Evolutionary conservation across 2,113 vertebrate genomes (phyloP).

Genomic region (Numenius arquata): DNA sequence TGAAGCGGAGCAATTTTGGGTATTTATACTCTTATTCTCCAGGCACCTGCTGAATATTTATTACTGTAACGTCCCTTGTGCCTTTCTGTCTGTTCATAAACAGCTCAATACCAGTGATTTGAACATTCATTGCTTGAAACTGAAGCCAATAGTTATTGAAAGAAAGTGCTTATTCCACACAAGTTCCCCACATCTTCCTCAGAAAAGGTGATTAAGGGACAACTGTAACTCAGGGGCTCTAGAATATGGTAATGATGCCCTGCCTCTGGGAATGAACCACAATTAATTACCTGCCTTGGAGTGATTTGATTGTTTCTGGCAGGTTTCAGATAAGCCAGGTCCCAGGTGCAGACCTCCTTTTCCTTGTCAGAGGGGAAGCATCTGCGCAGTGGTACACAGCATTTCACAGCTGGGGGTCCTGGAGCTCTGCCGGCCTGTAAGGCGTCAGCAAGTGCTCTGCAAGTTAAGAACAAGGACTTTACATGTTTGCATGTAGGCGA

Average conservation of each 20-base stretch:
- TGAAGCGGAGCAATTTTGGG: not conserved
- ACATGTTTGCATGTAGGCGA: not conserved
- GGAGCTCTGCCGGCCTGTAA: not conserved
- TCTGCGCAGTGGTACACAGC: not conserved
- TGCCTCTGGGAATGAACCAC: not conserved
- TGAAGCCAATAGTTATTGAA: slow-evolving; percentile 8
- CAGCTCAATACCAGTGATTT: not conserved
- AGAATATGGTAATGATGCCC: not conserved
- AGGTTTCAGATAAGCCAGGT: not conserved
- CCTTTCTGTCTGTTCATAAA: slow-evolving; percentile 1
- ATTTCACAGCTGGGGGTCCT: not conserved
- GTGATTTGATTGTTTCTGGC: not conserved
- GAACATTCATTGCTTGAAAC: not conserved
- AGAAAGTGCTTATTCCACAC: not conserved
- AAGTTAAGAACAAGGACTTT: not conserved
- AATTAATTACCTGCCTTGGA: slow-evolving; percentile 7
- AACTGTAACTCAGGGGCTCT: not conserved
- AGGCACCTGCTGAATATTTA: slow-evolving; percentile 22
- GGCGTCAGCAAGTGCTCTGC: not conserved
- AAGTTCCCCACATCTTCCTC: not conserved
- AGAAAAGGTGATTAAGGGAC: slow-evolving; percentile 2
- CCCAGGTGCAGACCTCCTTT: not conserved
- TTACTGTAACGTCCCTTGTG: not conserved
- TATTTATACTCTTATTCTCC: not conserved
- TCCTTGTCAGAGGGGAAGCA: not conserved